A percentile compares a stretch with the other conserved stretches of the same genome.
Conservation (phyloP, 2,888 invertebrate genomes). For the Tetropium fuscum region DNA sequence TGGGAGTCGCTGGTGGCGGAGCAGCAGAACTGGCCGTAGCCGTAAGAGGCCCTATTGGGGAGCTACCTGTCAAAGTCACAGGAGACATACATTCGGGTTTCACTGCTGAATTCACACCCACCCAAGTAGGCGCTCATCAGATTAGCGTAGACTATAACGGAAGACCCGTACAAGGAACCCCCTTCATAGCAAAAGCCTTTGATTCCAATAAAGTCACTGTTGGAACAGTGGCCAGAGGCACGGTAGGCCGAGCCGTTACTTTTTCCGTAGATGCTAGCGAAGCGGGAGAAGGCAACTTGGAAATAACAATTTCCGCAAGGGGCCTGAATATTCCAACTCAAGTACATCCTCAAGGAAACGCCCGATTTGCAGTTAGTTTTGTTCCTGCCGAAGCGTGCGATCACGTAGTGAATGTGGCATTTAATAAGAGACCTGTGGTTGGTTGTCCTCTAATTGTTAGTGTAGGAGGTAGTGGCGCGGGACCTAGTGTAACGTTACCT, state of each 20-base stretch:
- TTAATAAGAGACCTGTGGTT: constrained; percentile 90
- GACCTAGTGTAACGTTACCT: constrained; percentile 78
- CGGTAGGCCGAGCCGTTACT: constrained; percentile 92
- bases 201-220: constrained; percentile 89
- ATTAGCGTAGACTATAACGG: constrained; percentile 93
- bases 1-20: constrained; percentile 79
- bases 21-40: constrained; percentile 90
- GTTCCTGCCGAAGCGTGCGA: constrained; percentile 94
- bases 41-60: constrained; percentile 87
- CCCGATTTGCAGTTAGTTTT: constrained; percentile 95
- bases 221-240: constrained; percentile 82
- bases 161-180: constrained; percentile 88
- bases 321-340: constrained; percentile 96
- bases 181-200: constrained; percentile 92
- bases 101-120: constrained; percentile 92
- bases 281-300: constrained; percentile 97
- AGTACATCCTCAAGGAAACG: constrained; percentile 90
- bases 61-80: constrained; percentile 89
- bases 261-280: constrained; percentile 96
- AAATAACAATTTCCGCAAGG: constrained; percentile 95
- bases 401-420: constrained; percentile 96
- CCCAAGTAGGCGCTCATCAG: constrained; percentile 92
- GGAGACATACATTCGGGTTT: constrained; percentile 90
- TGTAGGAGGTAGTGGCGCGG: constrained; percentile 75
- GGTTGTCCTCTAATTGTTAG: constrained; percentile 93